phyloP scores from a whole-genome alignment of 2,113 vertebrate species.

The Halichoeres trimaculatus region DNA sequence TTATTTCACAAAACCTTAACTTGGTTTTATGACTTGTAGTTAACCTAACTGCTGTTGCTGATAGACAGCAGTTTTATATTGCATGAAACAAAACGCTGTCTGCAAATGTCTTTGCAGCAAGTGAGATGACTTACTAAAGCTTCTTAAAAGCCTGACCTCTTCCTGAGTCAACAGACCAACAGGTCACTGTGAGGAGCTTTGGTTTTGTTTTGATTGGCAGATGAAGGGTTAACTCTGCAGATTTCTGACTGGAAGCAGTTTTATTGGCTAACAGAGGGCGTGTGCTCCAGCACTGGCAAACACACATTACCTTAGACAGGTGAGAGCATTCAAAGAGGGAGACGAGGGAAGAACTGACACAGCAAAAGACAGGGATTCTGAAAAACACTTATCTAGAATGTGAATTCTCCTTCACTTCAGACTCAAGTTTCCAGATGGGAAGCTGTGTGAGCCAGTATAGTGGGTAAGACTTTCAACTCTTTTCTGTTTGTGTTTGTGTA shows the following conservation, averaged over 20 bases:
- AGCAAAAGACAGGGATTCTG: slow-evolving; percentile 12
- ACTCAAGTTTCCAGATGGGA: slow-evolving; percentile 84
- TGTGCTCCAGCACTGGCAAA: slow-evolving; percentile 64
- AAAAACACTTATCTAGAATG: slow-evolving; percentile 71
- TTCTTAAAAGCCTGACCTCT: neutral
- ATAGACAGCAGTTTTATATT: neutral
- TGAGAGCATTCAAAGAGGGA: slow-evolving; percentile 61
- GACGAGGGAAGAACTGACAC: slow-evolving; percentile 4
- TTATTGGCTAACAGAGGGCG: slow-evolving; percentile 71
- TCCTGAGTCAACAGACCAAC: neutral
- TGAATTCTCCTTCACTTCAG: slow-evolving; percentile 56
- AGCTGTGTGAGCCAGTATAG: slow-evolving; percentile 93
- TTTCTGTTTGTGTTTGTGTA: slow-evolving; percentile 15
- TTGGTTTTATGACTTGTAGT: neutral
- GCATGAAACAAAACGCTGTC: neutral
- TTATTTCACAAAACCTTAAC: neutral
- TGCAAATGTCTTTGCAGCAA: neutral
- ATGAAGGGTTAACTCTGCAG: slow-evolving; percentile 70
- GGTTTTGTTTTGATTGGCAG: slow-evolving; percentile 30
- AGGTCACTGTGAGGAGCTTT: neutral
- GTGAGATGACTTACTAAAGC: neutral
- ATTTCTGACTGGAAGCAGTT: slow-evolving; percentile 32
- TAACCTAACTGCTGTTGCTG: neutral
- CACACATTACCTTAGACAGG: slow-evolving; percentile 83
- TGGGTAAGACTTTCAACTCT: slow-evolving; percentile 84